These are phyloP conservation scores for Pseudochirops corinnae DNA, from an alignment of 2,797 vertebrate species.

Conservation along the genomic window DNA sequence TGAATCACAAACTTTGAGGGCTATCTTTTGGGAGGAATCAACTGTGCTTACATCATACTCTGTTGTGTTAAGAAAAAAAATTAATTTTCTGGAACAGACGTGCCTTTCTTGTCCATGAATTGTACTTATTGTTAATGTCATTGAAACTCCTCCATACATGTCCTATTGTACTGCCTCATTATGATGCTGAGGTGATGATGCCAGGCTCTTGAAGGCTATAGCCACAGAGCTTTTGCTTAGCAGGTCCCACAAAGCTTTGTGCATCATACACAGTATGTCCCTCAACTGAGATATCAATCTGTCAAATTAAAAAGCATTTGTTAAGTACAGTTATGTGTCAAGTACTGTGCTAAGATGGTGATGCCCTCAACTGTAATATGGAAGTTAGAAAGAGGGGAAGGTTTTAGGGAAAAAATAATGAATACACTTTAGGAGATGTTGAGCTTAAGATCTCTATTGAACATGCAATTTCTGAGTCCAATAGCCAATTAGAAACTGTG, in stretches of 20 bases:
- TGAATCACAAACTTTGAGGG: neutral
- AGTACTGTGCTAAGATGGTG: neutral
- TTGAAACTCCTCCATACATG: neutral
- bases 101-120: constrained; percentile 24
- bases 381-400: neutral
- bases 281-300: neutral
- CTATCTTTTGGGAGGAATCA: constrained; percentile 36
- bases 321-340: neutral
- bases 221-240: neutral
- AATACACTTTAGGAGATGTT: neutral
- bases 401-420: neutral
- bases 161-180: neutral
- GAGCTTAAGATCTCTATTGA: neutral
- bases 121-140: constrained; percentile 12
- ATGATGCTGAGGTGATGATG: neutral
- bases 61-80: constrained; percentile 33
- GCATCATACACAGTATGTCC: neutral
- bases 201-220: neutral
- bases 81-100: constrained; percentile 19
- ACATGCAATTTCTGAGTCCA: neutral
- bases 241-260: neutral
- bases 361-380: neutral
- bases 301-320: neutral
- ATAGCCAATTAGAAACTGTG: neutral
- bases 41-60: constrained; percentile 44